A percentile compares a stretch with the other conserved stretches of the same genome.
Conservation (phyloP, 2,797 vertebrate genomes). For the Microchirus variegatus region DNA sequence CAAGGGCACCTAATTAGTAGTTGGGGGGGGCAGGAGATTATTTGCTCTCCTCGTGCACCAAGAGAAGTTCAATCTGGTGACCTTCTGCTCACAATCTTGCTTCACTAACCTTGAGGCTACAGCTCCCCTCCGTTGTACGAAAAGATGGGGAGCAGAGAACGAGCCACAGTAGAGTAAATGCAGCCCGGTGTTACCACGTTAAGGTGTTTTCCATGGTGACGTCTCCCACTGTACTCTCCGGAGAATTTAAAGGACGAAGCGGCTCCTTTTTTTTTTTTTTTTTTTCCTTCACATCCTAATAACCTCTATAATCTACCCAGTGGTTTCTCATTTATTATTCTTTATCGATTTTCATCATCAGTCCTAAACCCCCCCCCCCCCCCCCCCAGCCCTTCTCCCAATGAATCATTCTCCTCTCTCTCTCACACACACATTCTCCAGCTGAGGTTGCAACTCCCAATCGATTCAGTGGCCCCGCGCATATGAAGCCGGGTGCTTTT, state of each 20-base stretch:
- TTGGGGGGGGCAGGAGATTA: conserved; percentile 64
- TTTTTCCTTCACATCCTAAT: conserved; percentile 72
- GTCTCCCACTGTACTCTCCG: conserved; percentile 25
- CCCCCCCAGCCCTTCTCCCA: conserved; percentile 46
- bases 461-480: conserved; percentile 76
- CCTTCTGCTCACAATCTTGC: conserved; percentile 63
- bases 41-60: conserved; percentile 49
- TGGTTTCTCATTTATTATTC: conserved; percentile 86
- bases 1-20: conserved; percentile 73
- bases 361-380: conserved; percentile 64
- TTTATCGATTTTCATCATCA: conserved; percentile 84
- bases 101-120: conserved; percentile 59
- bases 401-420: conserved; percentile 75
- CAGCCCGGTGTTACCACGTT: conserved; percentile 43
- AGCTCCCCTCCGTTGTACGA: conserved; percentile 39
- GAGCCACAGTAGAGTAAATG: conserved; percentile 27
- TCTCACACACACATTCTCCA: conserved; percentile 28
- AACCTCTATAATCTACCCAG: conserved; percentile 79
- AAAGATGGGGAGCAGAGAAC: conserved; percentile 18
- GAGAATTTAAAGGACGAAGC: conserved; percentile 58
- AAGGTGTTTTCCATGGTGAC: conserved; percentile 54
- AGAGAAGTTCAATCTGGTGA: conserved; percentile 64
- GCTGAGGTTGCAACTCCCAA: conserved; percentile 74
- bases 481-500: conserved; percentile 65
- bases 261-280: conserved; percentile 17